Base-by-base conservation (phyloP, 2,888 invertebrate genomes). In the Linyphia triangularis region DNA sequence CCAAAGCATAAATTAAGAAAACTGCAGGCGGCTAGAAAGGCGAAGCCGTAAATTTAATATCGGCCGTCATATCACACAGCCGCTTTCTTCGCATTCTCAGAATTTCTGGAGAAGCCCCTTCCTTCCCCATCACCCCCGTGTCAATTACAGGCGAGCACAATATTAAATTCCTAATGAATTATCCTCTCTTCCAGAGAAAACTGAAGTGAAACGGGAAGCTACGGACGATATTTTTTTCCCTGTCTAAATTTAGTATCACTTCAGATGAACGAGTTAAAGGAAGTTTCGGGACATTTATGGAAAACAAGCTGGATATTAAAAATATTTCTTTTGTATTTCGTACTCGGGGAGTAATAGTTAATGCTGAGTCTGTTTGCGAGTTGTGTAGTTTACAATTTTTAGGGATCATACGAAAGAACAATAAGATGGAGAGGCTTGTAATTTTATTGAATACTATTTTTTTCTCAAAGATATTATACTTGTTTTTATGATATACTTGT, bases 111-210 rank as follows among this genome's bases (percentile, higher is more conserved):
- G 63, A n/a, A n/a, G 28, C 63, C 43, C 61, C 65, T 24, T 70
- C 10, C 65, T 28, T 19, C 73, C 33, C 30, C 61, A 59, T 33
- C 73, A 37, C 24, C 40, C 30, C 78, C 63, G 63, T 75, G 86
- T 81, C 86, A 81, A 86, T 86, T 86, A 86, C 86, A 86, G 37
- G 33, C 67, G 51, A 37, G 86, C 86, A 86, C 73, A 86, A 81
- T 86, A 86, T 86, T 86, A 86, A 86, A 86, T 81, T 86, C 81
- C 81, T 86, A 86, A 86, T 86, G 86, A 86, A 79, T 86, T 86
- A 86, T 86, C 81, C 81, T 85, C 85, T 72, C 43, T 73, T 43
- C 24, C 59, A 19, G 22, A 72, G 67, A 69, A 43, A 43, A 83
- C 37, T 73, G 63, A 72, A 72, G 83, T 61, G 30, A 77, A 77